Evolutionary conservation across 2,888 invertebrate species (phyloP).

Genomic region (Monoplex corrugatus): DNA sequence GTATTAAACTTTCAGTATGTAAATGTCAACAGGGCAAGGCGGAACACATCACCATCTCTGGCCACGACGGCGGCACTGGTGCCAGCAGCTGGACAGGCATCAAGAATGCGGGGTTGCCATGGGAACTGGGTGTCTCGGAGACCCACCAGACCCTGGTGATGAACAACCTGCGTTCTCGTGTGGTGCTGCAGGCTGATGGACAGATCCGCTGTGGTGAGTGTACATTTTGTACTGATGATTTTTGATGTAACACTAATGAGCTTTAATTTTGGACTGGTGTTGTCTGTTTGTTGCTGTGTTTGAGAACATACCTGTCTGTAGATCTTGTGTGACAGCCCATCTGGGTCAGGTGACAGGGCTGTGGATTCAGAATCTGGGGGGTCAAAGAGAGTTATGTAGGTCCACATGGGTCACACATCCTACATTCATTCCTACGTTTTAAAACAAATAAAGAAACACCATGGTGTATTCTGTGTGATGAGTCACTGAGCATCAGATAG

Average conservation of each 20-base stretch:
- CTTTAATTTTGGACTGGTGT: background rate
- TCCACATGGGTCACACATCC: no score
- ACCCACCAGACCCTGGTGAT: constrained; percentile 97
- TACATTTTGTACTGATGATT: no score
- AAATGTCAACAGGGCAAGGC: constrained; percentile 90
- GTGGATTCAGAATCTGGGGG: no score
- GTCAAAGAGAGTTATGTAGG: no score
- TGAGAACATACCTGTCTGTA: background rate
- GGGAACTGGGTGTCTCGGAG: constrained; percentile 99
- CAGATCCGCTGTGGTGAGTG: constrained; percentile 91
- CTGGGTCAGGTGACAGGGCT: no score
- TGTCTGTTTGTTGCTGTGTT: background rate
- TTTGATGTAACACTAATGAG: no score
- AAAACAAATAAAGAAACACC: no score
- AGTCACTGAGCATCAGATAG: no score
- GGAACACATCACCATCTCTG: constrained; percentile 98
- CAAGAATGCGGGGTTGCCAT: constrained; percentile 97
- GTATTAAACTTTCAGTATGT: background rate
- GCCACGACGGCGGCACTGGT: constrained; percentile 99
- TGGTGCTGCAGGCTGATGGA: constrained; percentile 92
- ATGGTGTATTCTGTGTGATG: no score
- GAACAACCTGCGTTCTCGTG: constrained; percentile 94
- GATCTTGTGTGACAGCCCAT: background rate
- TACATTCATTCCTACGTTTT: no score
- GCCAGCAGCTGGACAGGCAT: constrained; percentile 99